Evolutionary conservation across 2,888 invertebrate species (phyloP), one percentile per base, ranked within the genome.

Genomic region (Lacanobia oleracea): DNA sequence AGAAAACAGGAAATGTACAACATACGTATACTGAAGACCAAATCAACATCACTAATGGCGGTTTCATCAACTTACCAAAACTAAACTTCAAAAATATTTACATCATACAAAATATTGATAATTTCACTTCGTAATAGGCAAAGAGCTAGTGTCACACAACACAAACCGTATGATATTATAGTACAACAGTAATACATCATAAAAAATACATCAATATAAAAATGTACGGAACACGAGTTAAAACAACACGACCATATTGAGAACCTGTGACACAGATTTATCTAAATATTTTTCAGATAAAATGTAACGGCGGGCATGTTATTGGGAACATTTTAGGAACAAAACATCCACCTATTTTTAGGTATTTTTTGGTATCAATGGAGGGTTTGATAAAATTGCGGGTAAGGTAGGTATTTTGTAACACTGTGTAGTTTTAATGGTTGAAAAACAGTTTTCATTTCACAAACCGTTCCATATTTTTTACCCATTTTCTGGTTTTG

Each of bases 141-240:
- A 63, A 61, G 54, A 73, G 53, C 18, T 37, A 72, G 48, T 48
- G 62, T 33, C 33, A 8, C 67, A 74, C 48, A 45, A 75, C 65
- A 70, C 27, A 78, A 56, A 78, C 51, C 12, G 43, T 63, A 73
- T 72, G 70, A 71, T 73, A 76, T 65, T 82, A 86, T 75, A 66
- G 62, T 83, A 85, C 76, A 87, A 85, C 62, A 83, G 77, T 53
- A 66, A 77, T 74, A 85, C 77, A 79, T 74, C 64, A 80, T 71
- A 80, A 86, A 79, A 83, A 74, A 86, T 67, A 84, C 78, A 83
- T 75, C 75, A 82, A 87, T 86, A 81, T 68, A 79, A 83, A 81
- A 75, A 45, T 70, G 62, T 72, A 71, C 60, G 57, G 70, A 81
- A 82, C 51, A 78, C 62, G 60, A 84, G 57, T 65, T 64, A 82